Evolutionary conservation across 2,113 vertebrate genomes (phyloP), one percentile per base, ranked within the genome.

Genomic region (Calyptomena viridis): DNA sequence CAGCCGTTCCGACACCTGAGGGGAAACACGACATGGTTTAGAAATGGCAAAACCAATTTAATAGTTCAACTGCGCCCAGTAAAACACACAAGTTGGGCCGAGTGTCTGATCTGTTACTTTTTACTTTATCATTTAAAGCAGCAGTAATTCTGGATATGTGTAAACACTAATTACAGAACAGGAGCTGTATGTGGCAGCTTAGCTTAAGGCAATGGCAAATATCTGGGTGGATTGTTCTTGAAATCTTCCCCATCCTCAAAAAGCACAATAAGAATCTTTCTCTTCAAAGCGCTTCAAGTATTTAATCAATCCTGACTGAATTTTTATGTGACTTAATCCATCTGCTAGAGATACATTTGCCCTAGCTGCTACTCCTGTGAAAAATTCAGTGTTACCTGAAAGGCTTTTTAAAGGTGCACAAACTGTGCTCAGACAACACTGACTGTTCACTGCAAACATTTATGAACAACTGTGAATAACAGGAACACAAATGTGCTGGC

Each of bases 1-100:
- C 69, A 99, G 97, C 4, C 99, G 98, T 97, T 99, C 98, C 0
- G 99, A 99, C 35, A 99, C 99, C 99, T 99, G 53, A 17, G 35
- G 72, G 73, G 63, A 56, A 68, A 58, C 22, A 92, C 47, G 5
- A 37, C 60, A 35, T 2, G 3, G 9, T 7, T 62, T 3, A 92
- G 82, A 55, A 21, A 11, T 6, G 12, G 21, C 37, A 60, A 35
- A 56, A 79, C 0, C 18, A 40, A 17, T 35, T 33, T 7, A 3
- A 39, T 3, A 50, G 81, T 3, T 59, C 49, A 63, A 35, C 33
- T 18, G 30, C 4, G 46, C 19, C 13, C 24, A n/a, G 12, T 44
- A 7, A 75, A 74, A 59, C 58, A 67, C 25, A 12, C 2, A 75
- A 50, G 25, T 53, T 53, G 62, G 71, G 68, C 31, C 40, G 24